Conservation (phyloP, 2,888 invertebrate species). For the Pandemis cinnamomeana region DNA sequence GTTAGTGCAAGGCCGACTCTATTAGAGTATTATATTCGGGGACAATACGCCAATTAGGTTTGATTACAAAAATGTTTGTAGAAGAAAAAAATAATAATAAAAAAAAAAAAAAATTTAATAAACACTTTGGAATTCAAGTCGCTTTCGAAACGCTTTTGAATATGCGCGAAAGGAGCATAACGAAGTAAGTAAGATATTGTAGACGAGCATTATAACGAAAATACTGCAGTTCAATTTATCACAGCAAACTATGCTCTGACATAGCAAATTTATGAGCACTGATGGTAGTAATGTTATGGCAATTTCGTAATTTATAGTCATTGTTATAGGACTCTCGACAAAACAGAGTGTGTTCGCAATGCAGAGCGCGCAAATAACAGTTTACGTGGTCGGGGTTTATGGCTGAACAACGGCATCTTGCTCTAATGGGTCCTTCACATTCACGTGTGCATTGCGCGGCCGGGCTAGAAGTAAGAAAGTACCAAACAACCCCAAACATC, state of each 20-base stretch:
- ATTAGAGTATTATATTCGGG: not conserved
- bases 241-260: conserved; percentile 3
- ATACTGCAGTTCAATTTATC: conserved; percentile 10
- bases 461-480: not conserved
- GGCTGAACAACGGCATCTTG: conserved; percentile 4
- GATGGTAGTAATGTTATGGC: conserved; percentile 30
- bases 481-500: not conserved
- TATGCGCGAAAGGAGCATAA: not conserved
- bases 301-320: conserved; percentile 36
- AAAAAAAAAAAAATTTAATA: no score
- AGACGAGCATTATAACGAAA: not conserved
- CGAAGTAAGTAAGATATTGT: not conserved
- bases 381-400: conserved; percentile 24
- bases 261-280: conserved; percentile 22
- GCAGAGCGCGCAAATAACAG: conserved; percentile 27
- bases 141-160: not conserved
- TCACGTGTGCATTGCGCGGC: not conserved
- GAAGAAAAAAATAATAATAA: no score
- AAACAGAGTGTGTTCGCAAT: conserved; percentile 23
- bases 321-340: conserved; percentile 30
- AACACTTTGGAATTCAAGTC: no score
- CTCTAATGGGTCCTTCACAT: conserved; percentile 3
- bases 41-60: not conserved
- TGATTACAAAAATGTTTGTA: no score
- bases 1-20: conserved; percentile 18